Evolutionary conservation across 1,140 invertebrate genomes (phyloP).

Genomic region (Hetaerina americana): DNA sequence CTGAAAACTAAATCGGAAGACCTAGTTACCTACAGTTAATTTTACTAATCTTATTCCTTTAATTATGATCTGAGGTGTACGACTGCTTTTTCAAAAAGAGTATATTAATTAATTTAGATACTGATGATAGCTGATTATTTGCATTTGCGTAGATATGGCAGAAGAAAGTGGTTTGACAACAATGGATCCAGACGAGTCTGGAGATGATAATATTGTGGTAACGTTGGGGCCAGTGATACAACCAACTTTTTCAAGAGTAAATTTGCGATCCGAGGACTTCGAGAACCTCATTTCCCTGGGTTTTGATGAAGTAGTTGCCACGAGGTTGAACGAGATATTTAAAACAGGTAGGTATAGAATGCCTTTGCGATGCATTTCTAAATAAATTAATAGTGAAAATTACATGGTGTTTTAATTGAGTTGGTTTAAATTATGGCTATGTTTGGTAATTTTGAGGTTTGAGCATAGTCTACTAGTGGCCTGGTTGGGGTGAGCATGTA

Average conservation of each 20-base stretch:
- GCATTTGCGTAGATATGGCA: conserved; percentile 52
- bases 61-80: background rate
- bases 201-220: conserved; percentile 32
- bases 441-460: too few species aligned
- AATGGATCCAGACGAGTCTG: conserved; percentile 53
- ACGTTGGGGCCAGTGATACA: conserved; percentile 34
- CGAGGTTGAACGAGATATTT: conserved; percentile 92
- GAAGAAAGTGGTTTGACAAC: conserved; percentile 81
- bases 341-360: conserved; percentile 85
- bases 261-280: conserved; percentile 65
- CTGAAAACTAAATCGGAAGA: background rate
- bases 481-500: too few species aligned
- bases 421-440: too few species aligned
- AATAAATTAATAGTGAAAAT: too few species aligned
- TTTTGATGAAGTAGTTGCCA: conserved; percentile 83
- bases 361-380: too few species aligned
- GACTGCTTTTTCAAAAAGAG: background rate
- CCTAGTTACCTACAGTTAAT: background rate
- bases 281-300: conserved; percentile 83
- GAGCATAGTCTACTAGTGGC: too few species aligned
- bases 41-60: background rate
- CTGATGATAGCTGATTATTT: background rate
- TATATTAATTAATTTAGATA: background rate
- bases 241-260: conserved; percentile 36
- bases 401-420: too few species aligned